Percentiles rank a stretch among this genome's conserved stretches.
These are phyloP conservation scores for Balaeniceps rex DNA, from an alignment of 2,113 vertebrate genomes.

Conservation along the genomic window DNA sequence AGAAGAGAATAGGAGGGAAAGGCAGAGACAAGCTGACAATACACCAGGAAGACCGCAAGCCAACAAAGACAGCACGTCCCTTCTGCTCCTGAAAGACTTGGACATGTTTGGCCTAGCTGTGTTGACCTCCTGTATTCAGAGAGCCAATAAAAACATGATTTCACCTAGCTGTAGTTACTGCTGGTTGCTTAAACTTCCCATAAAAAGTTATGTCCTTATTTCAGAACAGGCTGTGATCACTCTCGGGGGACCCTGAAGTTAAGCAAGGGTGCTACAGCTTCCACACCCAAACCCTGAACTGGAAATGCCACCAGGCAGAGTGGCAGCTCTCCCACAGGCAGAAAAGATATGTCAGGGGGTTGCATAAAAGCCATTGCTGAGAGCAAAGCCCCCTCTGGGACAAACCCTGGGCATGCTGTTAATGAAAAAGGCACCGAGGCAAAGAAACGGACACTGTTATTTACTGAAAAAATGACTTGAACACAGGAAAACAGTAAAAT, in stretches of 20 bases:
- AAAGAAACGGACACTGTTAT: neutral
- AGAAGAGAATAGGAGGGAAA: neutral
- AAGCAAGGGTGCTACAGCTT: neutral
- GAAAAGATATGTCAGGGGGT: neutral
- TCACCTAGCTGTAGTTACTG: constrained; percentile 17
- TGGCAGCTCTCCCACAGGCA: neutral
- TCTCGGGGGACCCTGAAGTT: neutral
- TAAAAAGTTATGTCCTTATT: neutral
- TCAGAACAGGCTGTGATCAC: neutral
- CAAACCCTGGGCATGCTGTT: neutral
- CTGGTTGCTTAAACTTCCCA: neutral
- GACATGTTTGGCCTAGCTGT: neutral
- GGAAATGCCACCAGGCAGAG: neutral
- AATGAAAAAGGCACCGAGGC: neutral
- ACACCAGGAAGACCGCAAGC: neutral
- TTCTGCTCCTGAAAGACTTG: constrained; percentile 11
- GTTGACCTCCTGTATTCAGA: neutral
- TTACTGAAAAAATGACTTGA: neutral
- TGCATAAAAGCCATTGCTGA: neutral
- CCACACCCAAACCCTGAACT: neutral
- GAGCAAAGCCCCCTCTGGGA: neutral
- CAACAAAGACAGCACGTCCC: neutral
- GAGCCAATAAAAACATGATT: constrained; percentile 40
- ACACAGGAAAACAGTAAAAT: neutral
- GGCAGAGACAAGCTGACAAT: neutral